Base-by-base conservation (phyloP, 2,888 invertebrate genomes). In the Andrena dorsata region DNA sequence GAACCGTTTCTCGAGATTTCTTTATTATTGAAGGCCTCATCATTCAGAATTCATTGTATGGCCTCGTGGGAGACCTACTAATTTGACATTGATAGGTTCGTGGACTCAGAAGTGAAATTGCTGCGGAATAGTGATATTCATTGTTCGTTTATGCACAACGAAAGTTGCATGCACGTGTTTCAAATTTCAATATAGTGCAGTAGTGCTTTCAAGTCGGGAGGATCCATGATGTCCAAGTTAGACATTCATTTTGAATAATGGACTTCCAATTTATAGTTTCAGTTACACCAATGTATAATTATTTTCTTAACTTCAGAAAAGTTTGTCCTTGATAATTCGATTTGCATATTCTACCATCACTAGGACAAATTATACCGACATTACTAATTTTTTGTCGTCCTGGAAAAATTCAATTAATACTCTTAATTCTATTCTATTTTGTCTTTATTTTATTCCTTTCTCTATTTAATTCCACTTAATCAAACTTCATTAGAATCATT, bases 101-200 rank as follows among this genome's bases (percentile, higher is more conserved):
- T 53, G n/a, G 7, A 53, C 23, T n/a, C 23, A 56, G 56, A 56
- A 56, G 56, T 23, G 23, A 56, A 56, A 56, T 56, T 23, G 20
- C 8, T 20, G 23, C 8, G 23, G 23, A 8, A 51, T 51, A 53
- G 3, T 53, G 53, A 53, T 2, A 20, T 51, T 53, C 53, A 53
- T 53, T 56, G 56, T 26, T 56, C 20, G 20, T 56, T 56, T 26
- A 26, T 26, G 8, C 23, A 20, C 56, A 56, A 23, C 23, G 56
- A 56, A 56, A 56, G 56, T 53, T 53, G 53, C 8, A 53, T 23
- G 23, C 23, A 56, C 56, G 23, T 26, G 56, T 56, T 56, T 56
- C 10, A 26, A 56, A 56, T 56, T 56, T 56, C 20, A 23, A 23
- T 56, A 26, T 0, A 23, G 8, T 56, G 23, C 23, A 56, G 1